Base-by-base conservation (phyloP, 2,113 vertebrate species). In the Nestor notabilis region DNA sequence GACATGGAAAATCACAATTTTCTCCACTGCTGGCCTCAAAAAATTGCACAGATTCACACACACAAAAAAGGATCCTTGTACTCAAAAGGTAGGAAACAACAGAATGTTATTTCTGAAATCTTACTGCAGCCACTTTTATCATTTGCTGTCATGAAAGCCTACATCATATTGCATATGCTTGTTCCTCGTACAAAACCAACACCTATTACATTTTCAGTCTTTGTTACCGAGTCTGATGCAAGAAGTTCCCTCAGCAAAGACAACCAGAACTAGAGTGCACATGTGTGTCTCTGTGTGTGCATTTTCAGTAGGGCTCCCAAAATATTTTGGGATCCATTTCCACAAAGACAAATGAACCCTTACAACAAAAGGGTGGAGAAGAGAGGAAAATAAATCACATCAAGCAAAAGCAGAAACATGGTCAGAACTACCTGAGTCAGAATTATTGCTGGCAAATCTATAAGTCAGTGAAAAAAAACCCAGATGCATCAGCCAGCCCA, bases 1-100 rank as follows among this genome's bases (percentile, higher is more conserved):
- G 71, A 49, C 24, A 55, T 41, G 52, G 50, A 91, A 87, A 95
- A 79, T 27, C 35, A 82, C 23, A 79, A 56, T 43, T 50, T 87
- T 69, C 52, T 78, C 39, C 13, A 71, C 25, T 68, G 50, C 23
- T 71, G 33, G 15, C 56, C 95, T 52, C 0, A 81, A 93, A 94
- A 84, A n/a, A n/a, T 68, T 78, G 25, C 23, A 63, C 10, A 39
- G 17, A 71, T 66, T 35, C 58, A 61, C 28, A 18, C 75, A 55
- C 8, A 39, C 8, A 52, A n/a, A 58, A 44, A 63, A 5, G 3
- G 28, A 61, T 58, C 19, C 18, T 29, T 49, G 50, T 41, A 56
- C 33, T 85, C 33, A 50, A 60, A 75, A 90, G 10, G 14, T 39
- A 85, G 8, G 43, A 95, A 91, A 82, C 14, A 20, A 70, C 1